Conservation (phyloP, 1,140 invertebrate genomes). For the Drosophila sp. region DNA sequence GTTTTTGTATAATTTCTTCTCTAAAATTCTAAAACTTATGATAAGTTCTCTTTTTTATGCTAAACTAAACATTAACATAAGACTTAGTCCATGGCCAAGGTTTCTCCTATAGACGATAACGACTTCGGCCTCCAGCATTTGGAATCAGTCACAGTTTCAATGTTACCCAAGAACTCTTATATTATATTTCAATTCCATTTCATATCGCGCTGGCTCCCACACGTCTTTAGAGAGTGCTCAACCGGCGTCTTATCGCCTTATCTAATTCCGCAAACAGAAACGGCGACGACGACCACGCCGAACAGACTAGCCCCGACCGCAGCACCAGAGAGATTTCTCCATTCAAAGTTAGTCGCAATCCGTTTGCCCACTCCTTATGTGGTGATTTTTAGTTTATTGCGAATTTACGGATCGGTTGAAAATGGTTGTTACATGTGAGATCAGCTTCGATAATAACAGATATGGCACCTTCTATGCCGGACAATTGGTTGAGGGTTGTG, state of each 20-base stretch:
- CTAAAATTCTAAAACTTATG: too few relatives aligned
- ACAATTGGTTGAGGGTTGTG: conserved; percentile 83
- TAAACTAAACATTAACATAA: conserved; percentile 19
- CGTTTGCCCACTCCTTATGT: conserved; percentile 40
- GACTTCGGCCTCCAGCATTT: not conserved
- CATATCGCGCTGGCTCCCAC: conserved; percentile 28
- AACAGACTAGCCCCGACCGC: conserved; percentile 10
- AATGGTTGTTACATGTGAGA: conserved; percentile 81
- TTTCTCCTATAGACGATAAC: conserved; percentile 28
- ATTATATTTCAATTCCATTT: conserved; percentile 38
- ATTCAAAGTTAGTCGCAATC: conserved; percentile 63
- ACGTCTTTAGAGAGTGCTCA: conserved; percentile 21
- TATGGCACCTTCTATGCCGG: conserved; percentile 84
- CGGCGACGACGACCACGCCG: conserved; percentile 14
- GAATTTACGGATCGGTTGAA: conserved; percentile 25
- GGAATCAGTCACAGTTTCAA: not conserved
- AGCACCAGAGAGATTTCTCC: conserved; percentile 20
- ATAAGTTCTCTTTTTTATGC: not conserved
- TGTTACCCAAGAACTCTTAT: conserved; percentile 36
- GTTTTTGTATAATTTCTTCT: too few relatives aligned
- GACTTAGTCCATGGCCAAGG: conserved; percentile 52
- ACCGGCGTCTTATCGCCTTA: conserved; percentile 61
- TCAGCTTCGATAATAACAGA: conserved; percentile 83
- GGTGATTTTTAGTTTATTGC: conserved; percentile 13
- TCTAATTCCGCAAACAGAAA: conserved; percentile 44